Percentiles rank a stretch among this genome's conserved stretches.
Conservation (phyloP, 1,140 invertebrate genomes). For the Muscidifurax raptorellus region DNA sequence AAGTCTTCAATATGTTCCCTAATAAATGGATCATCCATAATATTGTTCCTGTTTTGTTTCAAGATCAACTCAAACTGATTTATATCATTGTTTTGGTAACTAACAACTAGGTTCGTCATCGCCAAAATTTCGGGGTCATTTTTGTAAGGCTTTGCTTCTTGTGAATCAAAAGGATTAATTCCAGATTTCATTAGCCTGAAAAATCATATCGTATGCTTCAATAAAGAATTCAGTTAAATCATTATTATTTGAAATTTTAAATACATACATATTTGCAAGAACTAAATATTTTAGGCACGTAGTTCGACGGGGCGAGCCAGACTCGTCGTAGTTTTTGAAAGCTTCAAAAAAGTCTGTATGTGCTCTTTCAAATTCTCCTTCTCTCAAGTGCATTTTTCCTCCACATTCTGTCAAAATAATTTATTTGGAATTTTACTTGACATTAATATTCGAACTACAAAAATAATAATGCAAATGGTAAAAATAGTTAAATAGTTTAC, state of each 20-base stretch:
- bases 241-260: constrained; percentile 26
- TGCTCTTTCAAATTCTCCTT: constrained; percentile 99
- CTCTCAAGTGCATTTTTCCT: constrained; percentile 99
- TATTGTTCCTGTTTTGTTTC: constrained; percentile 95
- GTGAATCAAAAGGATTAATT: constrained; percentile 99
- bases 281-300: constrained; percentile 99
- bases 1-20: constrained; percentile 99
- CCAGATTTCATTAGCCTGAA: constrained; percentile 98
- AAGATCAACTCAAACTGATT: constrained; percentile 98
- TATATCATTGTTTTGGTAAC: constrained; percentile 99
- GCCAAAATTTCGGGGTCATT: constrained; percentile 99
- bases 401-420: constrained; percentile 89
- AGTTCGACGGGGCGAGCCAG: constrained; percentile 96
- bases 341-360: constrained; percentile 99
- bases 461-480: not conserved
- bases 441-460: not conserved
- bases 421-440: not conserved
- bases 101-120: constrained; percentile 99
- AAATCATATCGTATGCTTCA: constrained; percentile 50
- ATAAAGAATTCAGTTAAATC: constrained; percentile 32
- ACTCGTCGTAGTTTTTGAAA: constrained; percentile 99
- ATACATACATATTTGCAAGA: constrained; percentile 94
- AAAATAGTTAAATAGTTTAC: constrained; percentile 72
- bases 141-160: constrained; percentile 99
- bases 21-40: constrained; percentile 99